A percentile compares a stretch with the other conserved stretches of the same genome.
phyloP scores from a whole-genome alignment of 2,113 vertebrate genomes.

The Anolis carolinensis region DNA sequence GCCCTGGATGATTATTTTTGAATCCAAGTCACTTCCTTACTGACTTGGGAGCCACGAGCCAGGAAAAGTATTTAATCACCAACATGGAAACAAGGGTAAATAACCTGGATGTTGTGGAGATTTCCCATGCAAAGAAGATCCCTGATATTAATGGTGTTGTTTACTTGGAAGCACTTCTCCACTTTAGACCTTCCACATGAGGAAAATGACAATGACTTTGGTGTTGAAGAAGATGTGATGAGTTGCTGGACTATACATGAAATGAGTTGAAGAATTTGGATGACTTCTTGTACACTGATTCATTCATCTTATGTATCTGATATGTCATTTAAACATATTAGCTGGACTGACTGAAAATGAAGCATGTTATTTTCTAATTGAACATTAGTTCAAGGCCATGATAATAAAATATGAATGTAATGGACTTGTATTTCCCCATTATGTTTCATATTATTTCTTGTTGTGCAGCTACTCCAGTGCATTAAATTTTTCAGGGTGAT shows the following conservation, averaged over 20 bases:
- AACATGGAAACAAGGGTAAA: too few relatives aligned
- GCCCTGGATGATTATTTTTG: too few relatives aligned
- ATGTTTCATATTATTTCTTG: slow-evolving; percentile 37
- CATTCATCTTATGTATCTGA: not conserved
- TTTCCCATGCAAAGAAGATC: too few relatives aligned
- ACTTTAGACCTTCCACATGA: too few relatives aligned
- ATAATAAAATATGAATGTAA: slow-evolving; percentile 49
- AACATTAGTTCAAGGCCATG: slow-evolving; percentile 57
- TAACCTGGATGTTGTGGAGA: too few relatives aligned
- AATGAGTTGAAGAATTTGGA: not conserved
- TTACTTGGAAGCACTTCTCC: too few relatives aligned
- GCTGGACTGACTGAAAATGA: slow-evolving; percentile 36
- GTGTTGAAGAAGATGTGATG: too few relatives aligned
- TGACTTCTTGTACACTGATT: slow-evolving; percentile 29
- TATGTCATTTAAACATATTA: slow-evolving; percentile 33
- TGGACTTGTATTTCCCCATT: slow-evolving; percentile 54
- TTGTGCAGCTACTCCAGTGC: slow-evolving; percentile 37
- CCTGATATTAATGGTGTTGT: too few relatives aligned
- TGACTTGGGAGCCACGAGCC: too few relatives aligned
- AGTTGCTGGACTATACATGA: not conserved
- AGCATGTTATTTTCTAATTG: slow-evolving; percentile 47
- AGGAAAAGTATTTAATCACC: too few relatives aligned
- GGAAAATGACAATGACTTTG: too few relatives aligned
- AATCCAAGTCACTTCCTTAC: too few relatives aligned
- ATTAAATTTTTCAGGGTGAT: slow-evolving; percentile 56